Conservation (phyloP, 2,888 invertebrate genomes). For the Ophion ventricosus region DNA sequence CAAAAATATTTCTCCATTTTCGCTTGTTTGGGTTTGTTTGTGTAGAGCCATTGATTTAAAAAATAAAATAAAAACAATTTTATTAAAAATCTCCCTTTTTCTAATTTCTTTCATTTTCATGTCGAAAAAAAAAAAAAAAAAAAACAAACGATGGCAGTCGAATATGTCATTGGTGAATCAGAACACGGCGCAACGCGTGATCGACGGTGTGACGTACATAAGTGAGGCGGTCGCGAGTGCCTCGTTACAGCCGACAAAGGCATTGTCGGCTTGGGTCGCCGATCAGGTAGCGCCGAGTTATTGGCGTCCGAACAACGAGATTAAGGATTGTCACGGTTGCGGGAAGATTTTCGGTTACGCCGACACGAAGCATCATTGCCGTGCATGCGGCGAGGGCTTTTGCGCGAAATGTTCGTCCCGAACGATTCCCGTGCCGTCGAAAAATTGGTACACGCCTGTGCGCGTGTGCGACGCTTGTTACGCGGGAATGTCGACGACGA, state of each 20-base stretch:
- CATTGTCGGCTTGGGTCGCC: slow-evolving; percentile 89
- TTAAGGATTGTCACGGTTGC: slow-evolving; percentile 88
- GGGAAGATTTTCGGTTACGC: slow-evolving; percentile 85
- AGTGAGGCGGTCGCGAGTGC: slow-evolving; percentile 87
- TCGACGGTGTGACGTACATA: slow-evolving; percentile 87
- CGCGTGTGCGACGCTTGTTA: slow-evolving; percentile 90
- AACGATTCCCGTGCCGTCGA: slow-evolving; percentile 87
- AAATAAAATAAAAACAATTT: too few species aligned
- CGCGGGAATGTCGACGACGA: slow-evolving; percentile 71
- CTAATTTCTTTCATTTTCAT: too few species aligned
- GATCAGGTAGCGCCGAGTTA: slow-evolving; percentile 91
- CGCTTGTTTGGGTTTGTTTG: too few species aligned
- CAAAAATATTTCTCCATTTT: too few species aligned
- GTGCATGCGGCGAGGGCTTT: slow-evolving; percentile 92
- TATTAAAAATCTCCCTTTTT: too few species aligned
- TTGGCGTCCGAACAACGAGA: slow-evolving; percentile 91
- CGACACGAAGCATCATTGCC: slow-evolving; percentile 89
- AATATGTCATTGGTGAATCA: slow-evolving; percentile 78
- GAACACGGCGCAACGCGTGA: slow-evolving; percentile 87
- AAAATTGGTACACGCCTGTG: slow-evolving; percentile 89
- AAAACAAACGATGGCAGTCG: slow-evolving; percentile 31
- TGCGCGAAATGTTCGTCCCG: slow-evolving; percentile 90
- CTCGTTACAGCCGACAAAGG: slow-evolving; percentile 89
- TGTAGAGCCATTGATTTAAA: too few species aligned
- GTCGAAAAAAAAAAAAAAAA: too few species aligned